Evolutionary conservation across 2,797 vertebrate species (phyloP), one percentile per base, ranked within the genome.

Genomic region (Triplophysa bombifrons): DNA sequence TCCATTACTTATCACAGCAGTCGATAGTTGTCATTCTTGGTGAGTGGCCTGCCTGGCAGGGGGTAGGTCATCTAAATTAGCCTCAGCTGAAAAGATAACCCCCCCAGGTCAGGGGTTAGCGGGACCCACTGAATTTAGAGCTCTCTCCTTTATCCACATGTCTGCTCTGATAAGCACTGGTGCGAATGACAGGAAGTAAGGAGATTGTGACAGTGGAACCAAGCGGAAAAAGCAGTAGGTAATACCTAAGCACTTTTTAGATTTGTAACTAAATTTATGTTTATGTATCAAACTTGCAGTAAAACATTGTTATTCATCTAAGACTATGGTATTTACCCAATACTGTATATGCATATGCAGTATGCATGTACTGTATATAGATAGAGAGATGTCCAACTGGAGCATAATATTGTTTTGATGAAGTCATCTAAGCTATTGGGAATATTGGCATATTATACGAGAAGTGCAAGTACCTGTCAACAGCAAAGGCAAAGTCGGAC

Each of bases 61-160:
- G 87, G 85, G 83, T 13, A 19, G 91, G 91, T 92, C 92, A 93
- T 93, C 93, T 92, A 72, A 80, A 85, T 89, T 87, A 88, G 88
- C 90, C 90, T 91, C 86, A 87, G 91, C 91, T 93, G 91, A 92
- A 92, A 93, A 93, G 92, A 93, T 91, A 91, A 91, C 90, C 89
- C 89, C 90, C 86, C 77, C 86, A 74, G 91, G 84, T 92, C 92
- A 92, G 78, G 85, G 93, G 91, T 94, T 92, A 86, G 84, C 74
- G 2, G 85, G 90, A 89, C 87, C 89, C 90, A 91, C 91, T 89
- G 91, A 88, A 93, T 93, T 91, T 93, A 93, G 91, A 92, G 89
- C 86, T 88, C 89, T 85, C 86, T 89, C 89, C 85, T 90, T 92
- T 93, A 93, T 93, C 91, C 86, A 85, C 89, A 90, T 65, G 90